Base-by-base conservation (phyloP, 2,888 invertebrate species). In the Enchytraeus crypticus region DNA sequence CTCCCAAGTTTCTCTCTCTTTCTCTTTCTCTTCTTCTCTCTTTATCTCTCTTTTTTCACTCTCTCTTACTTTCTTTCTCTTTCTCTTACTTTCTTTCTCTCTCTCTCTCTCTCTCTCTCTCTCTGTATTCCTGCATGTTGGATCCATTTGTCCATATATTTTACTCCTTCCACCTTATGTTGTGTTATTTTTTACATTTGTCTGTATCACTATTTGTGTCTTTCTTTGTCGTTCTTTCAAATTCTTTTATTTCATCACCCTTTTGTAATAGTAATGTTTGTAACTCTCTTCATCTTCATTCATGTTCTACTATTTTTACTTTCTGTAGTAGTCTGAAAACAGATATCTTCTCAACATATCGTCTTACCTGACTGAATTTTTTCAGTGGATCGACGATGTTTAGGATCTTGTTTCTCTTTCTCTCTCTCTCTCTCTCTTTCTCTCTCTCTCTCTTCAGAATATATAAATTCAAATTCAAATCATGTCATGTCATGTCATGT, bases 11-110 rank as follows among this genome's bases (percentile, higher is more conserved):
- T 43, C 46, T 43, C 32, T 59, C 27, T 27, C 34, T 33, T 30
- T 57, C 57, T 49, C 51, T 49, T 21, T 49, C 51, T 49, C 51
- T 49, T 38, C n/a, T 38, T 38, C n/a, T 38, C 43, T 38, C 43
- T 38, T 38, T 21, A n/a, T 51, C 47, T 57, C 46, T 32, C 14
- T 49, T 21, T 49, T 23, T 49, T 21, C 46, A n/a, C 38, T 18
- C 21, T 33, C 54, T 43, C 33, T 38, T 14, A 38, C 56, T 55
- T 21, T 2, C 43, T 55, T 18, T 46, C 23, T 45, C 43, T 55
- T 1, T 55, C 4, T 55, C 26, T 45, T 18, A n/a, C 34, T 2
- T 18, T 46, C 3, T 49, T 4, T 49, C n/a, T 55, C 21, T 46
- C 55, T 55, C 2, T 46, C 56, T 2, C 38, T 46, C 2, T 4